Evolutionary conservation across 1,140 invertebrate genomes (phyloP).

Genomic region (Berghia stephanieae): DNA sequence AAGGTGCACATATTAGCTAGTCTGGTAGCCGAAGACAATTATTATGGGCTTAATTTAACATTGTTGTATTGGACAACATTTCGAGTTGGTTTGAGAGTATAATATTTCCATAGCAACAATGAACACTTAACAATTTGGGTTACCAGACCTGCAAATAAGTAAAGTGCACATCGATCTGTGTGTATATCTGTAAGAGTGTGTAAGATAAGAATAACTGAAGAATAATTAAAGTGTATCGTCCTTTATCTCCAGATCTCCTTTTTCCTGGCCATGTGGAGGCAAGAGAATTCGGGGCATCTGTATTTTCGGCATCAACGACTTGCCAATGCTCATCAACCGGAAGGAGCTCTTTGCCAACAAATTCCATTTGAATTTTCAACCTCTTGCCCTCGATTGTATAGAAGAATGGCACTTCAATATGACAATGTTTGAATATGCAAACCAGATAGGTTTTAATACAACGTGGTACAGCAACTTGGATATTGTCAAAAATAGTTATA

Average conservation of each 20-base stretch:
- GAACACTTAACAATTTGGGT: too few species aligned
- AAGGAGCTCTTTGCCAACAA: slow-evolving; percentile 61
- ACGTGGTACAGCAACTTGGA: slow-evolving; percentile 34
- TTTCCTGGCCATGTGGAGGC: slow-evolving; percentile 46
- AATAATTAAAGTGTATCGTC: too few species aligned
- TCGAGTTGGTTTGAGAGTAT: too few species aligned
- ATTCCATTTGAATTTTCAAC: slow-evolving; percentile 55
- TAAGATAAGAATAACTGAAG: too few species aligned
- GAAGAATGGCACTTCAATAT: slow-evolving; percentile 57
- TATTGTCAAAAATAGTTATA: slow-evolving; percentile 36
- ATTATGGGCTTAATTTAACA: too few species aligned
- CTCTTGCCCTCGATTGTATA: slow-evolving; percentile 54
- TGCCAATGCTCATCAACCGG: slow-evolving; percentile 40
- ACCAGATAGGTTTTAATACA: slow-evolving; percentile 12
- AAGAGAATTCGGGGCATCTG: slow-evolving; percentile 52
- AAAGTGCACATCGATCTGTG: too few species aligned
- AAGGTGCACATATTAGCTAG: too few species aligned
- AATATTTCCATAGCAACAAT: too few species aligned
- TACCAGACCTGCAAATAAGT: too few species aligned
- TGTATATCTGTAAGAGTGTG: too few species aligned
- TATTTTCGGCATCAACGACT: slow-evolving; percentile 55
- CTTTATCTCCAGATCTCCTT: slow-evolving; percentile 27
- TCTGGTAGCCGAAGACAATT: too few species aligned
- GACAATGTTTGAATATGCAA: slow-evolving; percentile 32
- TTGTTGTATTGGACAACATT: too few species aligned